Evolutionary conservation across 1,140 invertebrate species (phyloP).

Genomic region (Arion vulgaris): DNA sequence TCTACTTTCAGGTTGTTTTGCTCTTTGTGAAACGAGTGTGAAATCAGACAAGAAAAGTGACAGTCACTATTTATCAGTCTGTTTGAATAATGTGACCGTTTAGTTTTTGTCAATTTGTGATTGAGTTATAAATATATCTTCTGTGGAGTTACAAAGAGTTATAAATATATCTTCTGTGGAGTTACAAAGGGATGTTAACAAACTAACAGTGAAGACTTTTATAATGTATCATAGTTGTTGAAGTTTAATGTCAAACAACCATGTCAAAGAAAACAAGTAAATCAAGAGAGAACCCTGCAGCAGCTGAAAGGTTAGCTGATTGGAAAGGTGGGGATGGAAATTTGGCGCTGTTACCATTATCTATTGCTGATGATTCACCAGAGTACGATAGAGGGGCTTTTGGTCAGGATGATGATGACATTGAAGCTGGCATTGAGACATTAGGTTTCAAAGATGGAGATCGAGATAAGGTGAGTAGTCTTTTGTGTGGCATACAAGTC

Average conservation of each 20-base stretch:
- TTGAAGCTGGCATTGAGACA: constrained; percentile 38
- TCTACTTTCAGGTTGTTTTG: no score
- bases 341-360: constrained; percentile 22
- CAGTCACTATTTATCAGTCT: no score
- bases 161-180: no score
- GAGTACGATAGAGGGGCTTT: constrained; percentile 42
- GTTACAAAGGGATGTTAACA: background rate
- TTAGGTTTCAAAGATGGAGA: constrained; percentile 42
- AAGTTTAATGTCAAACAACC: background rate
- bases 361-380: constrained; percentile 45
- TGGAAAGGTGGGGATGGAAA: constrained; percentile 46
- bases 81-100: no score
- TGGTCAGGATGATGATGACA: constrained; percentile 41
- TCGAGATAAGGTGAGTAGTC: constrained; percentile 40
- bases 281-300: constrained; percentile 53
- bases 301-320: constrained; percentile 54
- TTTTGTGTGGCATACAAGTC: constrained; percentile 4
- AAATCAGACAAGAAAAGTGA: no score
- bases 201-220: background rate
- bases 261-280: constrained; percentile 45
- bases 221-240: background rate
- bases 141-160: background rate
- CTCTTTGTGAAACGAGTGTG: no score
- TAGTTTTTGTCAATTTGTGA: no score
- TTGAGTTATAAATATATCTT: no score